A percentile compares a stretch with the other conserved stretches of the same genome.
phyloP scores from a whole-genome alignment of 1,140 invertebrate species.

The Elymnias hypermnestra region DNA sequence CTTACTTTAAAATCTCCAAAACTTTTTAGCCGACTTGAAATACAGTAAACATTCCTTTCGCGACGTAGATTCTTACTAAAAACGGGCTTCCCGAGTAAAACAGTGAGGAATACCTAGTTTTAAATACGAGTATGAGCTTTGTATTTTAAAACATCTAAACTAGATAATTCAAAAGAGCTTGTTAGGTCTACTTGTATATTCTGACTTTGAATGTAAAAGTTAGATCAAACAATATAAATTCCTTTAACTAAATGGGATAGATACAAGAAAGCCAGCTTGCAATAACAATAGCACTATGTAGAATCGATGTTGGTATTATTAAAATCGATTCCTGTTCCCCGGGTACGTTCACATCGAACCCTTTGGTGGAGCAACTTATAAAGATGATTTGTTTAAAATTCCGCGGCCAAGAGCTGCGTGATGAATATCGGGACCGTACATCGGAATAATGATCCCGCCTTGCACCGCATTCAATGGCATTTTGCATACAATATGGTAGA shows the following conservation, averaged over 20 bases:
- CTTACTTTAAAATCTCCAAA: too few relatives aligned
- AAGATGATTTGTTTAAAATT: constrained; percentile 75
- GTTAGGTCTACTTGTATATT: too few relatives aligned
- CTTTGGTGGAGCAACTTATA: constrained; percentile 39
- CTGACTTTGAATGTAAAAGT: too few relatives aligned
- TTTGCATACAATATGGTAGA: constrained; percentile 75
- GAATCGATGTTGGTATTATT: constrained; percentile 36
- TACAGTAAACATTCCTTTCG: too few relatives aligned
- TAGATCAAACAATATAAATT: background rate
- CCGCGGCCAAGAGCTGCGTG: constrained; percentile 51
- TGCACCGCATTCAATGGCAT: constrained; percentile 73
- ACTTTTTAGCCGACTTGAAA: too few relatives aligned
- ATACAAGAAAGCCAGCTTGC: constrained; percentile 6
- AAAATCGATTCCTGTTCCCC: constrained; percentile 51
- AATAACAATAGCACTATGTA: constrained; percentile 14
- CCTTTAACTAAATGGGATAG: constrained; percentile 4
- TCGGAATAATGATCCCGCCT: constrained; percentile 73
- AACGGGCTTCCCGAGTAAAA: too few relatives aligned
- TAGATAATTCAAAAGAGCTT: too few relatives aligned
- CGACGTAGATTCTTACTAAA: too few relatives aligned
- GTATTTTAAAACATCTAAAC: too few relatives aligned
- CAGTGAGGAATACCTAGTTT: too few relatives aligned
- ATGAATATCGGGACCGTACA: constrained; percentile 70
- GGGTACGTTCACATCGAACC: constrained; percentile 31
- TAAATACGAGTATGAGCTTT: too few relatives aligned